A percentile compares a stretch with the other conserved stretches of the same genome.
phyloP scores from a whole-genome alignment of 1,140 invertebrate species.

The Drosophila eugracilis region DNA sequence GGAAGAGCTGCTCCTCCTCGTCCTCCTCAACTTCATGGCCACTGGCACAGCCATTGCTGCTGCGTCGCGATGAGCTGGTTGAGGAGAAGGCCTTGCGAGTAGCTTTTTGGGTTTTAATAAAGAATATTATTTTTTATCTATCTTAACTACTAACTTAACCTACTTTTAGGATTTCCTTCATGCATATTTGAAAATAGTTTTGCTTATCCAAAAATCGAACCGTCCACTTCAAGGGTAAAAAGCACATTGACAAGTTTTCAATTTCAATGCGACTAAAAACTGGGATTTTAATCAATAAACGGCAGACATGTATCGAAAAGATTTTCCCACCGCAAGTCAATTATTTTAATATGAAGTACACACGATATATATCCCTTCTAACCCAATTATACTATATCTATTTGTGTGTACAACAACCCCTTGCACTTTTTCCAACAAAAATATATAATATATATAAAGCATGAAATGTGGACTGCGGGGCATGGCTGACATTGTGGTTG shows the following conservation, averaged over 20 bases:
- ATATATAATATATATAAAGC: conserved; percentile 6
- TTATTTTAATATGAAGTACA: conserved; percentile 63
- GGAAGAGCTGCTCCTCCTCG: conserved; percentile 40
- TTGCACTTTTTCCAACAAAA: background rate
- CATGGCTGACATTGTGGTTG: conserved; percentile 76
- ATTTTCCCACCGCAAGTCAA: conserved; percentile 77
- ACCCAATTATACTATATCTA: conserved; percentile 56
- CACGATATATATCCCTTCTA: conserved; percentile 24
- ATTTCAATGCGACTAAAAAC: conserved; percentile 38
- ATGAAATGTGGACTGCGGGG: conserved; percentile 53
- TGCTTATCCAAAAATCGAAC: conserved; percentile 39
- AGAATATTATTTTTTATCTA: background rate
- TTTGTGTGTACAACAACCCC: conserved; percentile 2
- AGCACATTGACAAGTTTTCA: conserved; percentile 58
- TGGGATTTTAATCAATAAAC: conserved; percentile 70
- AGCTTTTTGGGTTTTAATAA: conserved; percentile 5
- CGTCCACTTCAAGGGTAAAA: conserved; percentile 41
- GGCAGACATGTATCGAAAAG: conserved; percentile 48
- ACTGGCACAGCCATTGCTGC: conserved; percentile 41
- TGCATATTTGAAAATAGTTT: conserved; percentile 31
- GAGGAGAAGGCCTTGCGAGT: conserved; percentile 70
- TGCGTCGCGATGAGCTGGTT: conserved; percentile 69
- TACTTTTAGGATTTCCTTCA: conserved; percentile 48
- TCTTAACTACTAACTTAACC: background rate
- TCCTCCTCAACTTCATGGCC: conserved; percentile 37